phyloP scores from a whole-genome alignment of 2,113 vertebrate species.

The Orcinus orca region DNA sequence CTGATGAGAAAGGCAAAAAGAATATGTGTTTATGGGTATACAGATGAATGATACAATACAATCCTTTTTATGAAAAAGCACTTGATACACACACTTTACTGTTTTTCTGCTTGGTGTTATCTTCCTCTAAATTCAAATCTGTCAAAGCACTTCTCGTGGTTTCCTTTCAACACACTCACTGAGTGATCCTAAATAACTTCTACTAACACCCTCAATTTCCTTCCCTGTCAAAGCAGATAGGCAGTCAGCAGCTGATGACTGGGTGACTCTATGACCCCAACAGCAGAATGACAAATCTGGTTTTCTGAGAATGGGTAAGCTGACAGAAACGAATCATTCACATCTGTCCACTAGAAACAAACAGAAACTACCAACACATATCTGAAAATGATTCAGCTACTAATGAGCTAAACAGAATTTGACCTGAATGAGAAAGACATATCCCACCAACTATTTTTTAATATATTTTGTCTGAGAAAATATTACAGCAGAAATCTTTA shows the following conservation, averaged over 20 bases:
- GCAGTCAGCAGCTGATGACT: slow-evolving; percentile 49
- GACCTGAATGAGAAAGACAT: neutral
- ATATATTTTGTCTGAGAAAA: neutral
- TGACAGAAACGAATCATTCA: slow-evolving; percentile 57
- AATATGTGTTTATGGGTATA: neutral
- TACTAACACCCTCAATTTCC: slow-evolving; percentile 54
- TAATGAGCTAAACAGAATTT: slow-evolving; percentile 33
- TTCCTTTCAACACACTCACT: slow-evolving; percentile 45
- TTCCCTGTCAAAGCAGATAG: slow-evolving; percentile 59
- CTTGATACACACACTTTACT: neutral
- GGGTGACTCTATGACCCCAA: slow-evolving; percentile 48
- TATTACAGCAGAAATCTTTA: neutral
- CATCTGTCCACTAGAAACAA: slow-evolving; percentile 38
- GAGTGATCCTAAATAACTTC: slow-evolving; percentile 50
- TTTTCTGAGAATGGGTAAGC: slow-evolving; percentile 52
- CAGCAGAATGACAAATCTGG: slow-evolving; percentile 53
- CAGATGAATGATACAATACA: neutral
- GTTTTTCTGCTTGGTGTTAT: neutral
- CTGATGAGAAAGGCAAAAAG: neutral
- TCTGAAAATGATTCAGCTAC: neutral
- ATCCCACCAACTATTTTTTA: neutral
- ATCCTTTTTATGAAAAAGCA: neutral
- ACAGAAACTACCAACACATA: slow-evolving; percentile 36
- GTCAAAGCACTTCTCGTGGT: slow-evolving; percentile 20
- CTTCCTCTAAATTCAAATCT: slow-evolving; percentile 55